phyloP scores from a whole-genome alignment of 2,113 vertebrate genomes.

The Neotoma lepida region DNA sequence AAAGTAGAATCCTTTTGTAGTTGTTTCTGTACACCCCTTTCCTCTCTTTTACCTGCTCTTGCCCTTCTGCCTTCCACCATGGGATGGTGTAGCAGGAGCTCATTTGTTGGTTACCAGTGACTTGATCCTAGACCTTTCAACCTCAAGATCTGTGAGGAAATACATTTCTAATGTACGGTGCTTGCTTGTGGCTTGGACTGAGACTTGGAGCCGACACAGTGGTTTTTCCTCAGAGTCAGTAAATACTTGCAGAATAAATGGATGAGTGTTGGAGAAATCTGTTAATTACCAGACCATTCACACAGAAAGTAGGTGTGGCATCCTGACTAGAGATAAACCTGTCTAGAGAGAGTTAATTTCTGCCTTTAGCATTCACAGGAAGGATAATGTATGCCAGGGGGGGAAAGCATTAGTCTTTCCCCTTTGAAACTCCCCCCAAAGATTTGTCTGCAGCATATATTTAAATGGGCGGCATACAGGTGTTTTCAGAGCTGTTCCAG shows the following conservation, averaged over 20 bases:
- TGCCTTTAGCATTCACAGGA: slow-evolving; percentile 69
- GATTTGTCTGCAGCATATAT: slow-evolving; percentile 85
- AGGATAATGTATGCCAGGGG: slow-evolving; percentile 77
- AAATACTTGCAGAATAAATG: background rate
- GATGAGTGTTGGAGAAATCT: background rate
- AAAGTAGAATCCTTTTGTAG: background rate
- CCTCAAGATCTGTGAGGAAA: background rate
- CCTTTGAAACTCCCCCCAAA: slow-evolving; percentile 83
- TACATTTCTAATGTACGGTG: background rate
- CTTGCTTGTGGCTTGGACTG: background rate
- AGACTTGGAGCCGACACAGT: background rate
- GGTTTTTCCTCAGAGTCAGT: slow-evolving; percentile 21
- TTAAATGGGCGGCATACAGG: slow-evolving; percentile 86
- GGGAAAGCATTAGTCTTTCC: slow-evolving; percentile 80
- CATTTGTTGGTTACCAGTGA: too few relatives aligned
- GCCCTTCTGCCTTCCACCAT: background rate
- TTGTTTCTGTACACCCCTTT: background rate
- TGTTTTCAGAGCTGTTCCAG: slow-evolving; percentile 85
- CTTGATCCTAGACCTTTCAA: background rate
- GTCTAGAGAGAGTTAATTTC: slow-evolving; percentile 81
- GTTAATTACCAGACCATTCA: background rate
- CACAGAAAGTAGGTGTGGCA: background rate
- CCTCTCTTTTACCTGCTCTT: background rate
- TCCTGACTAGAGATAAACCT: slow-evolving; percentile 21
- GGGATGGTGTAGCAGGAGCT: background rate